Percentiles rank a stretch among this genome's conserved stretches.
phyloP scores from a whole-genome alignment of 2,888 invertebrate species.

The Priapulus caudatus region DNA sequence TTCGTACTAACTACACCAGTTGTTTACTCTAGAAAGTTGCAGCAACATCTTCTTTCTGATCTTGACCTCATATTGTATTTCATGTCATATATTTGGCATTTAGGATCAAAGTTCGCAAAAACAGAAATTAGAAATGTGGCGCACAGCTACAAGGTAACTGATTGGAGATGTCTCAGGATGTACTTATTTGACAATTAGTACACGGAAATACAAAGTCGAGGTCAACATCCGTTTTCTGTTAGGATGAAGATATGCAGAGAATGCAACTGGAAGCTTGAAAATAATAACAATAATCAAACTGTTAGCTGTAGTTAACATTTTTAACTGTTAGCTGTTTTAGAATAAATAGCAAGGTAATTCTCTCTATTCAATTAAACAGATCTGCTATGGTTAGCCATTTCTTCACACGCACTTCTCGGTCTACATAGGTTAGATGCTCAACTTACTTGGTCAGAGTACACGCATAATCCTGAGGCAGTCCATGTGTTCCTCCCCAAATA shows the following conservation, averaged over 20 bases:
- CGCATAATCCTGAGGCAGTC: slow-evolving; percentile 57
- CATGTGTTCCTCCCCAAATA: slow-evolving; percentile 79
- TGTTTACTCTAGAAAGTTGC: too few relatives aligned
- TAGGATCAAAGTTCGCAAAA: too few relatives aligned
- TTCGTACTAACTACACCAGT: too few relatives aligned
- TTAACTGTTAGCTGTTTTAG: background rate
- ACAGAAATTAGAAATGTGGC: slow-evolving; percentile 1
- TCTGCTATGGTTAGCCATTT: too few relatives aligned
- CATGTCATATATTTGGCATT: too few relatives aligned
- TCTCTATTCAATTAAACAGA: too few relatives aligned
- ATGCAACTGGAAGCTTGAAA: slow-evolving; percentile 49
- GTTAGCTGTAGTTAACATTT: too few relatives aligned
- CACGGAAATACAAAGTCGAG: slow-evolving; percentile 52
- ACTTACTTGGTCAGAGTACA: slow-evolving; percentile 44
- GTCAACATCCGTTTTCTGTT: slow-evolving; percentile 59
- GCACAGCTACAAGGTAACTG: background rate
- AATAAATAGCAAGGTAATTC: too few relatives aligned
- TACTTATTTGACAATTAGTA: slow-evolving; percentile 21
- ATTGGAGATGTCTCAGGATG: background rate
- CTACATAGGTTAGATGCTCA: too few relatives aligned
- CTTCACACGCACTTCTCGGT: too few relatives aligned
- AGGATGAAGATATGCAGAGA: slow-evolving; percentile 59
- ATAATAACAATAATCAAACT: background rate
- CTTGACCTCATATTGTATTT: too few relatives aligned
- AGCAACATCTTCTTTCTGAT: too few relatives aligned